Percentiles rank a stretch among this genome's conserved stretches.
These are phyloP conservation scores for Sialia sialis DNA, from an alignment of 2,113 vertebrate species.

Conservation along the genomic window DNA sequence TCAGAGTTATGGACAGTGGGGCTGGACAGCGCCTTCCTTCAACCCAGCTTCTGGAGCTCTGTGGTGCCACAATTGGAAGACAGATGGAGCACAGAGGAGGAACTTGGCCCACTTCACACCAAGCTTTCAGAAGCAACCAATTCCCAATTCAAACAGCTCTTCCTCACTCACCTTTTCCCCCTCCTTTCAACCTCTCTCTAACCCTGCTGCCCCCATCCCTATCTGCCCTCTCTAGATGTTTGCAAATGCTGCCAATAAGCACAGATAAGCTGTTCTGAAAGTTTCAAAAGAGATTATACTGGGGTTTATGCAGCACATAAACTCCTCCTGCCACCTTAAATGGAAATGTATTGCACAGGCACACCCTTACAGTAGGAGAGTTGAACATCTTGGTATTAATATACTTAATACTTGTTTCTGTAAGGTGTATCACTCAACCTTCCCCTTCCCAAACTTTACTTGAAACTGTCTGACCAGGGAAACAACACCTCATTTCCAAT, in stretches of 20 bases:
- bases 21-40: not conserved
- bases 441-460: not conserved
- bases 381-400: not conserved
- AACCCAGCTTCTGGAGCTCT: accelerated
- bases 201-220: accelerated
- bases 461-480: not conserved
- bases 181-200: not conserved
- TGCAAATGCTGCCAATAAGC: not conserved
- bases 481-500: not conserved
- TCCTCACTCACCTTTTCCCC: not conserved
- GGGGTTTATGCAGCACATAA: not conserved
- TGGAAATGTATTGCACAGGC: not conserved
- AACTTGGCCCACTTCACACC: accelerated
- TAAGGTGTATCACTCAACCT: not conserved
- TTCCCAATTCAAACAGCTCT: not conserved
- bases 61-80: not conserved
- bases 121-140: not conserved
- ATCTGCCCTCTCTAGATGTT: not conserved
- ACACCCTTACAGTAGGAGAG: not conserved
- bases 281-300: not conserved
- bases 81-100: not conserved
- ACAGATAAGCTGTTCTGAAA: not conserved
- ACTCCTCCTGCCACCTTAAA: not conserved
- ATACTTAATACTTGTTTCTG: not conserved
- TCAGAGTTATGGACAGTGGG: accelerated